Evolutionary conservation across 2,797 vertebrate species (phyloP).

Genomic region (Apogon talboti): DNA sequence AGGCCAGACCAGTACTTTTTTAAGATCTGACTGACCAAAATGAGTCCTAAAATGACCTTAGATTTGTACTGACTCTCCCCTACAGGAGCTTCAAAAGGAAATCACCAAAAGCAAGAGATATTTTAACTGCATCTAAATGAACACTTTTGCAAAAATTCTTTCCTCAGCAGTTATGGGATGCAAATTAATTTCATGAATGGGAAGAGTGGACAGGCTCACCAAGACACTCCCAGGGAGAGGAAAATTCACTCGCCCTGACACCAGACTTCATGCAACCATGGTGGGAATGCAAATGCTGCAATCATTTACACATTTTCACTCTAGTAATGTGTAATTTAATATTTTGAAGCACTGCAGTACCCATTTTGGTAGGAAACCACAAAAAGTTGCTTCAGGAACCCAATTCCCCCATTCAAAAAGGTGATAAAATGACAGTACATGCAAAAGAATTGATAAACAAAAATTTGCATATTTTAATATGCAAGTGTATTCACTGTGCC

Average conservation of each 20-base stretch:
- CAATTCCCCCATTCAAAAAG: conserved; percentile 88
- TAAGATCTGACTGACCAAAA: conserved; percentile 47
- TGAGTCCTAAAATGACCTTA: conserved; percentile 53
- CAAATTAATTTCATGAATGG: conserved; percentile 28
- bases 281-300: conserved; percentile 72
- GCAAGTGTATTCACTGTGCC: conserved; percentile 90
- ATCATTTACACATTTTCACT: conserved; percentile 68
- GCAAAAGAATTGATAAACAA: conserved; percentile 78
- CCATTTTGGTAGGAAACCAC: conserved; percentile 97
- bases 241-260: conserved; percentile 61
- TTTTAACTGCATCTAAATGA: conserved; percentile 7
- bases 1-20: conserved; percentile 57
- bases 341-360: conserved; percentile 90
- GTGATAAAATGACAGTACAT: conserved; percentile 84
- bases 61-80: conserved; percentile 11
- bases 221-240: conserved; percentile 49
- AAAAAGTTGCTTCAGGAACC: conserved; percentile 96
- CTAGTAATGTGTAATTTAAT: conserved; percentile 61
- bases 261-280: conserved; percentile 71
- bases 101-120: conserved; percentile 14
- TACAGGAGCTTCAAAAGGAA: neutral
- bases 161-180: conserved; percentile 3
- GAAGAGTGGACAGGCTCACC: conserved; percentile 45
- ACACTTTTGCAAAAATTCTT: conserved; percentile 16
- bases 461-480: conserved; percentile 82